A percentile compares a stretch with the other conserved stretches of the same genome.
phyloP scores from a whole-genome alignment of 37 sponge, comb jelly and placozoan genomes.

The Beroe forskalii region DNA sequence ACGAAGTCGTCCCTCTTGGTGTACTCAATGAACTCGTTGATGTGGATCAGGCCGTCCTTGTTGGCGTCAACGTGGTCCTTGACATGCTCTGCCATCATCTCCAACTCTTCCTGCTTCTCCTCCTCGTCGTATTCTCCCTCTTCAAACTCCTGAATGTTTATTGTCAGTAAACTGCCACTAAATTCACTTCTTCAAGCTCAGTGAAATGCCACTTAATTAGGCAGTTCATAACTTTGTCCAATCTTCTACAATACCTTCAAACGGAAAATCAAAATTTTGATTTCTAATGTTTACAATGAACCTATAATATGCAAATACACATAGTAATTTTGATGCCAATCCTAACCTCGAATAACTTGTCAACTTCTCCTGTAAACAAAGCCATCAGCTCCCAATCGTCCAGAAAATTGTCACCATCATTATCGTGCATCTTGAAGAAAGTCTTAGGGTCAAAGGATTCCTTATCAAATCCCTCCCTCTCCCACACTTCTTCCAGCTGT shows the following conservation, averaged over 20 bases:
- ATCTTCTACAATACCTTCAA: too few relatives aligned
- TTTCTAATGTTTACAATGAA: too few relatives aligned
- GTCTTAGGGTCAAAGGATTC: constrained; percentile 60
- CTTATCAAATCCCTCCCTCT: constrained; percentile 66
- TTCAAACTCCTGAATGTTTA: too few relatives aligned
- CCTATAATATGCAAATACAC: too few relatives aligned
- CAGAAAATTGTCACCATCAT: constrained; percentile 35
- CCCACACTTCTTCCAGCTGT: constrained; percentile 64
- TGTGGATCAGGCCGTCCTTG: neutral
- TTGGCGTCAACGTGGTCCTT: neutral
- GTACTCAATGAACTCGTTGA: constrained; percentile 27
- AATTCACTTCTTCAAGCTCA: too few relatives aligned
- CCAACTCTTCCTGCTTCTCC: constrained; percentile 1
- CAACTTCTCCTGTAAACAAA: constrained; percentile 52
- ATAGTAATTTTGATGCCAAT: too few relatives aligned
- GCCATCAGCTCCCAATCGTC: constrained; percentile 66
- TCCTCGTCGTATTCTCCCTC: too few relatives aligned
- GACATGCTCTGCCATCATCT: neutral
- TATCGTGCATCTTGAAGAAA: constrained; percentile 67
- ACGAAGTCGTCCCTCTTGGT: neutral
- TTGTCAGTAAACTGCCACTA: too few relatives aligned
- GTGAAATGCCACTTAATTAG: too few relatives aligned
- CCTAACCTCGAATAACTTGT: constrained; percentile 57
- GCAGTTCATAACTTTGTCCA: too few relatives aligned
- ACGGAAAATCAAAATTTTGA: too few relatives aligned